Conservation (phyloP, 53 echinoderm and acorn worm species). For the Stichopus horrens region DNA sequence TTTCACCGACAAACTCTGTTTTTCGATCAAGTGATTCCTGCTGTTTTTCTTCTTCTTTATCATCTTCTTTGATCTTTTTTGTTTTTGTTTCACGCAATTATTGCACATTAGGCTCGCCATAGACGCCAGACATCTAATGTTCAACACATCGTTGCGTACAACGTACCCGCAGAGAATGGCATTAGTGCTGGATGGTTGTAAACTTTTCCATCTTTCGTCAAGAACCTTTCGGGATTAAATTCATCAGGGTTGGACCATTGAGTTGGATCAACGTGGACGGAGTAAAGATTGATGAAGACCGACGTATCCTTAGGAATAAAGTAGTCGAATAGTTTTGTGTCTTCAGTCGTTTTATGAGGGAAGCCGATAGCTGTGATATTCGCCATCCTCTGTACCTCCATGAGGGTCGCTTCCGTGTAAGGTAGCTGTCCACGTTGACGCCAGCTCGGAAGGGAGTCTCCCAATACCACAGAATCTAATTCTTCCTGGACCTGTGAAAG, state of each 20-base stretch:
- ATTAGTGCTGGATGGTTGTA: conserved; percentile 79
- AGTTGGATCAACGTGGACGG: conserved; percentile 92
- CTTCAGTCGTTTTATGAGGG: conserved; percentile 96
- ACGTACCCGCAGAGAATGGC: conserved; percentile 98
- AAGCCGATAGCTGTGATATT: conserved; percentile 98
- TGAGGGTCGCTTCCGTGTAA: conserved; percentile 95
- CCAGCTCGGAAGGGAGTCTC: conserved; percentile 76
- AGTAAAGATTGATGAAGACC: conserved; percentile 94
- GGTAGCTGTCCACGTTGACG: conserved; percentile 66
- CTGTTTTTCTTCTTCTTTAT: too few species aligned
- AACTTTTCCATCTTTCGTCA: conserved; percentile 67
- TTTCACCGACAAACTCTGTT: too few species aligned
- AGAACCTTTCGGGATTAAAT: conserved; percentile 87
- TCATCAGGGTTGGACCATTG: conserved; percentile 90
- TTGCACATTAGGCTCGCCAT: too few species aligned
- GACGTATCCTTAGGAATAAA: conserved; percentile 90
- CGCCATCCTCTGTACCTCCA: conserved; percentile 97
- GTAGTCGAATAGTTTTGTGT: conserved; percentile 85
- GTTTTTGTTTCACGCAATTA: too few species aligned
- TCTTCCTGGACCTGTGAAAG: conserved; percentile 73
- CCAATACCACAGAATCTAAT: conserved; percentile 68
- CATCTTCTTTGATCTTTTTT: too few species aligned
- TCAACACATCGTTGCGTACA: too few species aligned
- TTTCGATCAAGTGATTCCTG: too few species aligned
- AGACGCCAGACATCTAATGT: too few species aligned